Percentiles rank a stretch among this genome's conserved stretches.
Conservation (phyloP, 35 echinoderm and acorn worm species). For the Holothuria glaberrima region DNA sequence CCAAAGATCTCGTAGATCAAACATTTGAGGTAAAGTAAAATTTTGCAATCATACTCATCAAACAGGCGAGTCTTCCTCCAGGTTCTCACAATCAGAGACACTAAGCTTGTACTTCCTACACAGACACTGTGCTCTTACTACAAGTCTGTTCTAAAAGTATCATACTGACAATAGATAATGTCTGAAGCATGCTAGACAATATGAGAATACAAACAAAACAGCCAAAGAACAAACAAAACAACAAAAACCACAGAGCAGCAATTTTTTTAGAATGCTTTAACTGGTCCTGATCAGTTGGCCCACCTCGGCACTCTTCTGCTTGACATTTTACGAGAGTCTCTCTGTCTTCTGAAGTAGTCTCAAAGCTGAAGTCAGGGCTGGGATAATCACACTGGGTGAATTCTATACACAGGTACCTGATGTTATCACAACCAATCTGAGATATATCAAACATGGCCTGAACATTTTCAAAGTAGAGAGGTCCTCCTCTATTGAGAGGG, state of each 20-base stretch:
- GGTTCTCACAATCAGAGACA: too few relatives aligned
- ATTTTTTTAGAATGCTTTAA: constrained; percentile 2
- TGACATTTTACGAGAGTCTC: constrained; percentile 73
- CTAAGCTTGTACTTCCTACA: too few relatives aligned
- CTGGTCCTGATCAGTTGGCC: constrained; percentile 49
- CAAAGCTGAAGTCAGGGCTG: constrained; percentile 74
- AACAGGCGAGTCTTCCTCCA: too few relatives aligned
- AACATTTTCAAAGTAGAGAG: constrained; percentile 64
- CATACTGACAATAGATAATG: neutral
- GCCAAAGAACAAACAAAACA: constrained; percentile 23
- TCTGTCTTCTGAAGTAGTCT: constrained; percentile 58
- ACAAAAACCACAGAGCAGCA: constrained; percentile 34
- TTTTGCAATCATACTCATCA: too few relatives aligned
- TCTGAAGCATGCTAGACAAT: constrained; percentile 28
- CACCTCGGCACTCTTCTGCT: constrained; percentile 71
- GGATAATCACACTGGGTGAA: constrained; percentile 76
- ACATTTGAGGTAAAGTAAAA: too few relatives aligned
- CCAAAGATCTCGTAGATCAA: too few relatives aligned
- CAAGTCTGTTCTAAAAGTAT: too few relatives aligned
- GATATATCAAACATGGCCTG: constrained; percentile 56
- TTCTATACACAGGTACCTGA: constrained; percentile 79
- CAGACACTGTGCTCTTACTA: too few relatives aligned
- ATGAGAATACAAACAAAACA: constrained; percentile 28
- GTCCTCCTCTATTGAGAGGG: constrained; percentile 54
- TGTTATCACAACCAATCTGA: constrained; percentile 67